A percentile compares a stretch with the other conserved stretches of the same genome.
phyloP scores from a whole-genome alignment of 2,888 invertebrate species.

The Apotomis turbidana region DNA sequence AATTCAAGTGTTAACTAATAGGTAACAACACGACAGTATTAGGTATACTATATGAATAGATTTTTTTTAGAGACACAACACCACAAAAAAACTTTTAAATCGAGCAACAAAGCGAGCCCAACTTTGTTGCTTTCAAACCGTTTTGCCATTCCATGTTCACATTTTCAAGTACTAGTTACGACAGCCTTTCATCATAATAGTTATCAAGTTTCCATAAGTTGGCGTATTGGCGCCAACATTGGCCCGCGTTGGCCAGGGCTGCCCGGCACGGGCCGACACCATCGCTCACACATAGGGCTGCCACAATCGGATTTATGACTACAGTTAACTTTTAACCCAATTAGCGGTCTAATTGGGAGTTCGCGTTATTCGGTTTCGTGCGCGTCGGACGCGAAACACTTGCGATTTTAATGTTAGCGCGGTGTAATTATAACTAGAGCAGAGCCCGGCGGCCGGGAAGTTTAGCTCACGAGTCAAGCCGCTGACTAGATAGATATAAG shows the following conservation, averaged over 20 bases:
- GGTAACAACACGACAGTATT: neutral
- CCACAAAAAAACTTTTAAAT: neutral
- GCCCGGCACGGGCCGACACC: conserved; percentile 30
- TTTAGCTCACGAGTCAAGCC: neutral
- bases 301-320: conserved; percentile 14
- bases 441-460: neutral
- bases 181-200: conserved; percentile 13
- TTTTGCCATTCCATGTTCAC: conserved; percentile 8
- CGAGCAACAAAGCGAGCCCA: neutral
- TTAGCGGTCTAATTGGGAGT: conserved; percentile 20
- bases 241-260: neutral
- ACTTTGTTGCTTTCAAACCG: neutral
- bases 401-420: conserved; percentile 13
- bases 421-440: neutral
- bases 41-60: too few relatives aligned
- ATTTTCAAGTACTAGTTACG: conserved; percentile 7
- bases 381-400: conserved; percentile 22
- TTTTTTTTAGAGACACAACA: neutral
- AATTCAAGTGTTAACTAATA: too few relatives aligned
- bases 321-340: conserved; percentile 25
- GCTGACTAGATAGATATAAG: too few relatives aligned
- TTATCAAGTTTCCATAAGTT: conserved; percentile 8
- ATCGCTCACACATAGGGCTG: conserved; percentile 29
- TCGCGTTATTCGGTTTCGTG: conserved; percentile 12
- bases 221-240: conserved; percentile 7